Conservation (phyloP, 2,113 vertebrate genomes). For the Romanogobio albipinnatus region DNA sequence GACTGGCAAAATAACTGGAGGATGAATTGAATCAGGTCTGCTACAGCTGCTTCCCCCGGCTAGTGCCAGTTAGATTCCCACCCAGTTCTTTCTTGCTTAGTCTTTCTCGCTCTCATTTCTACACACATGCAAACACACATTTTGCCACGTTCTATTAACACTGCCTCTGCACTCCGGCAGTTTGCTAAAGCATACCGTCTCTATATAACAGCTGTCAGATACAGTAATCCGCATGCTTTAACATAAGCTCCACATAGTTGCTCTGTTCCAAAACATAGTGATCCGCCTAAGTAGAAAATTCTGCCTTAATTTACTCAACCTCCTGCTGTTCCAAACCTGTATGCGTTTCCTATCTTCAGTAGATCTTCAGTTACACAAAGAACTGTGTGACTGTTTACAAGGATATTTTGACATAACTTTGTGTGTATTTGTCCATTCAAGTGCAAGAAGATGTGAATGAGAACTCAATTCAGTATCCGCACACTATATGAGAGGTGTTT, state of each 20-base stretch:
- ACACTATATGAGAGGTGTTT: no score
- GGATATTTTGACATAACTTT: no score
- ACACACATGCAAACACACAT: constrained; percentile 33
- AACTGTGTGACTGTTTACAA: no score
- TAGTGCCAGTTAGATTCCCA: constrained; percentile 19
- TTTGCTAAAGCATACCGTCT: constrained; percentile 69
- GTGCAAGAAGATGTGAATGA: no score
- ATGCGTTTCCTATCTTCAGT: background rate
- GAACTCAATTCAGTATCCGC: no score
- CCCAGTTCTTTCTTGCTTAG: background rate
- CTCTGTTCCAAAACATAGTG: constrained; percentile 4
- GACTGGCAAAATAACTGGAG: constrained; percentile 44
- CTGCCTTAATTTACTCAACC: background rate
- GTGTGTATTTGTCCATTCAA: no score
- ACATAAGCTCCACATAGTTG: constrained; percentile 69
- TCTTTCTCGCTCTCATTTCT: background rate
- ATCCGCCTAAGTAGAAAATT: constrained; percentile 19
- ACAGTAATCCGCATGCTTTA: constrained; percentile 78
- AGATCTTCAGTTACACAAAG: background rate
- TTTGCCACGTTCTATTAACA: constrained; percentile 71
- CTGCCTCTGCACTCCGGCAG: constrained; percentile 64
- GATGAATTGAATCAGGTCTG: constrained; percentile 41
- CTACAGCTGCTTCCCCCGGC: constrained; percentile 41
- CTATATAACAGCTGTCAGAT: constrained; percentile 76
- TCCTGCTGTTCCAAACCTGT: background rate